Percentiles rank a stretch among this genome's conserved stretches.
Evolutionary conservation across 30 jellyfish, hydroid and myxozoan genomes (phyloP).

Genomic region (Aurelia sp.): DNA sequence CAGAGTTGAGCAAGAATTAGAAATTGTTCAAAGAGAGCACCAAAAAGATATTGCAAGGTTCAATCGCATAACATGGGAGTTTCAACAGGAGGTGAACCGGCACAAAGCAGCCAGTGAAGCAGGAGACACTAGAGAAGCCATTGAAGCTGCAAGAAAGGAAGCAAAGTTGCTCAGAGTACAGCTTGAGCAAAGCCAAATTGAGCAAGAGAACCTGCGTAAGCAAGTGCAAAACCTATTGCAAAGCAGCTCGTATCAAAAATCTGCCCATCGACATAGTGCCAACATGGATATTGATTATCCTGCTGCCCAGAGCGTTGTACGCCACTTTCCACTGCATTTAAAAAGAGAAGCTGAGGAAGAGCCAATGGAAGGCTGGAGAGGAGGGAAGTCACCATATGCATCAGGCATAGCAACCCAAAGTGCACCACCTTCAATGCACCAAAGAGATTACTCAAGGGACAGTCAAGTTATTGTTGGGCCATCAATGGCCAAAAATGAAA

Average conservation of each 20-base stretch:
- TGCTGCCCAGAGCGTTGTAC: conserved; percentile 61
- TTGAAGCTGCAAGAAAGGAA: conserved; percentile 83
- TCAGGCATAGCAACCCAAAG: conserved; percentile 38
- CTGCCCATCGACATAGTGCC: conserved; percentile 58
- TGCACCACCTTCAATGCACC: conserved; percentile 39
- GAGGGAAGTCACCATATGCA: conserved; percentile 63
- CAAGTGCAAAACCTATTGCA: conserved; percentile 75
- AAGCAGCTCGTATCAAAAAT: conserved; percentile 30
- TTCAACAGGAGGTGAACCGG: conserved; percentile 83
- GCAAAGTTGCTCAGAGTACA: conserved; percentile 72
- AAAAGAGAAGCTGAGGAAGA: conserved; percentile 73
- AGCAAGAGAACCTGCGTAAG: conserved; percentile 87
- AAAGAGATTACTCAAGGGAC: conserved; percentile 51
- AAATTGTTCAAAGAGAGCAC: conserved; percentile 96
- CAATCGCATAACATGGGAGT: conserved; percentile 92
- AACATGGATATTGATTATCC: conserved; percentile 74
- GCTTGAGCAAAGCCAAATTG: conserved; percentile 87
- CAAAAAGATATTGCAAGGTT: conserved; percentile 95
- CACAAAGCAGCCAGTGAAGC: conserved; percentile 75
- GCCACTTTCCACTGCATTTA: conserved; percentile 69
- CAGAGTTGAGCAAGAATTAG: conserved; percentile 96
- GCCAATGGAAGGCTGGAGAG: conserved; percentile 66
- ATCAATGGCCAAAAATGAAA: conserved; percentile 18
- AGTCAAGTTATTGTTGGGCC: conserved; percentile 39
- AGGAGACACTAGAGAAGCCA: conserved; percentile 69